Base-by-base conservation (phyloP, 2,113 vertebrate species). In the Lota lota region DNA sequence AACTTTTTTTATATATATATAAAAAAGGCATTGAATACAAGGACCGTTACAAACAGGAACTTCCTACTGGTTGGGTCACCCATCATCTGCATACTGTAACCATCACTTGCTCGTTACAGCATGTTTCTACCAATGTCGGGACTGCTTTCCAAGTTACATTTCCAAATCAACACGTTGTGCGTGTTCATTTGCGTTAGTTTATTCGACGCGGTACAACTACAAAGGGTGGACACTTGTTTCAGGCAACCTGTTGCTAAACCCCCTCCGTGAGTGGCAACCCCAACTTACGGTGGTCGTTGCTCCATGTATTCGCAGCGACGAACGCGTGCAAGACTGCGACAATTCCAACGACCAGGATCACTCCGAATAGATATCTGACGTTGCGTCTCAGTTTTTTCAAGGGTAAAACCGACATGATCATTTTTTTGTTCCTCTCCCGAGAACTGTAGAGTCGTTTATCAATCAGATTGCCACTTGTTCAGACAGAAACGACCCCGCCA, bases 321-420 rank as follows among this genome's bases (percentile, higher is more conserved):
- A 86, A 83, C 73, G 90, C 81, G 20, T 91, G 70, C 78, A 91
- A 92, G 1, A 84, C 82, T 8, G 86, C 80, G 24, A 87, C 15
- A 0, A 73, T 56, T 40, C 70, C 87, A 24, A 80, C 12, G 61
- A 87, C 69, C 66, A 92, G 61, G 51, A 92, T 74, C 12, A 61
- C 61, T 3, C 69, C 79, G 18, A 86, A 64, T 5, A 91, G 36
- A 1, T 66, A 76, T 67, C 61, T 88, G 8, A 68, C 60, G 15
- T 84, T 86, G 12, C 88, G 86, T 60, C 86, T 76, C 67, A 92
- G 75, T 68, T 88, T 93, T 72, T 88, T 91, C 59, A 86, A 0
- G 2, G 89, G 89, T 18, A 91, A 83, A 62, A 88, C 83, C 16
- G 61, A 61, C 7, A 64, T 20, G 22, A 85, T 69, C 87, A 88